Evolutionary conservation across 2,113 vertebrate species (phyloP), one percentile per base, ranked within the genome.

Genomic region (Ancistrus triradiatus): DNA sequence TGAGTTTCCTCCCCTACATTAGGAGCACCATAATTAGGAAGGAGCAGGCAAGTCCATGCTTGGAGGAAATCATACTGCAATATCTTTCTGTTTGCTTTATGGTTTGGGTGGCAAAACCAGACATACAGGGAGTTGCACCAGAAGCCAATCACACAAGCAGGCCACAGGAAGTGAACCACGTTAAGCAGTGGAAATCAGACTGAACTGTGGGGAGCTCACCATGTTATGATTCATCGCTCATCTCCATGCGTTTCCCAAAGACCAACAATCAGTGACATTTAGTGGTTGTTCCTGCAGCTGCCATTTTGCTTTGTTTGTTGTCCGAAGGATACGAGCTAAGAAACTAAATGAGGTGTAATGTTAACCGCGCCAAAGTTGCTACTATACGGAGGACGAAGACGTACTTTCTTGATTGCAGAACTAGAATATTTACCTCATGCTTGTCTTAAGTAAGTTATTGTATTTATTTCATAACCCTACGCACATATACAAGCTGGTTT

Each of bases 1-100:
- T 37, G 48, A 28, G 60, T 70, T 75, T 67, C 69, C 55, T 63
- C 33, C 59, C 78, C 72, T 58, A 48, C 27, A 80, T 72, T 72
- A 66, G 44, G 17, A 72, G 69, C 63, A 55, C 66, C 73, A 72
- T 80, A 85, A 87, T 85, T 81, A 80, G 72, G 68, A 68, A 42
- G 57, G 40, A 58, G 48, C 57, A 62, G 67, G 70, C 57, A 46
- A 63, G 67, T 63, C 19, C 46, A 22, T 63, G 75, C 77, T 77
- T 82, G 78, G 76, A 75, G 74, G 78, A 80, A 80, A 80, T 82
- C 80, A 78, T 62, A 42, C 64, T 75, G 59, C n/a, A n/a, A n/a
- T n/a, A n/a, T n/a, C n/a, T n/a, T n/a, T 61, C 56, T 69, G 69
- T 75, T 82, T 82, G 63, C 58, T 69, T 53, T 2, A 51, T 33